These are phyloP conservation scores for Strigamia crassipes DNA, from an alignment of 2,888 invertebrate species.

Conservation along the genomic window DNA sequence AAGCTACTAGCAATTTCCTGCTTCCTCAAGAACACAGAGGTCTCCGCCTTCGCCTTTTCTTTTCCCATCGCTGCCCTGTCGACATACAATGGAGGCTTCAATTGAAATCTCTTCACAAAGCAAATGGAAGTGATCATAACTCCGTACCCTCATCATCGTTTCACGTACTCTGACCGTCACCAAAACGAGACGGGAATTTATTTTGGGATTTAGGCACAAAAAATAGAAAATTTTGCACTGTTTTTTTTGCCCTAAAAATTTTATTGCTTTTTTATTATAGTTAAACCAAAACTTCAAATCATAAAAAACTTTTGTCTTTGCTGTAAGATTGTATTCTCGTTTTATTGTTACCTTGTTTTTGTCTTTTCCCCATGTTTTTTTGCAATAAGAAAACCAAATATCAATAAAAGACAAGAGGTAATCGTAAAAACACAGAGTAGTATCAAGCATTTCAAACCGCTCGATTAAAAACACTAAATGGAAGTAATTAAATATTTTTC, in stretches of 20 bases:
- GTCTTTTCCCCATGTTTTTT: no score
- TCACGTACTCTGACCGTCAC: background rate
- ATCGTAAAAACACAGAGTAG: no score
- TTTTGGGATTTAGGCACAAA: background rate
- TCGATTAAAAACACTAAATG: no score
- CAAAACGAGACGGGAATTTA: background rate
- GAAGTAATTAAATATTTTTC: no score
- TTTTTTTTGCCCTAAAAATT: background rate
- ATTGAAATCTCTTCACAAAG: constrained; percentile 3
- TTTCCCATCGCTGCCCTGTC: background rate
- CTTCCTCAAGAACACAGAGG: background rate
- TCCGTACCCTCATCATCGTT: background rate
- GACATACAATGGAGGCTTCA: constrained; percentile 6
- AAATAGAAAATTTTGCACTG: background rate
- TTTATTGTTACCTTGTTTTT: no score
- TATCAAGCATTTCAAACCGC: no score
- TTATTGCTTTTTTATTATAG: no score
- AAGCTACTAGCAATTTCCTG: constrained; percentile 34
- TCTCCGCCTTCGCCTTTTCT: constrained; percentile 1
- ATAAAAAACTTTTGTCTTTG: no score
- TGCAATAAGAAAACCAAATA: no score
- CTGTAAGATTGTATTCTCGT: no score
- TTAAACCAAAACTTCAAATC: no score
- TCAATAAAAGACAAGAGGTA: no score
- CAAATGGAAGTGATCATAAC: constrained; percentile 19